These are phyloP conservation scores for Allacma fusca DNA, from an alignment of 2,888 invertebrate species.

Conservation along the genomic window DNA sequence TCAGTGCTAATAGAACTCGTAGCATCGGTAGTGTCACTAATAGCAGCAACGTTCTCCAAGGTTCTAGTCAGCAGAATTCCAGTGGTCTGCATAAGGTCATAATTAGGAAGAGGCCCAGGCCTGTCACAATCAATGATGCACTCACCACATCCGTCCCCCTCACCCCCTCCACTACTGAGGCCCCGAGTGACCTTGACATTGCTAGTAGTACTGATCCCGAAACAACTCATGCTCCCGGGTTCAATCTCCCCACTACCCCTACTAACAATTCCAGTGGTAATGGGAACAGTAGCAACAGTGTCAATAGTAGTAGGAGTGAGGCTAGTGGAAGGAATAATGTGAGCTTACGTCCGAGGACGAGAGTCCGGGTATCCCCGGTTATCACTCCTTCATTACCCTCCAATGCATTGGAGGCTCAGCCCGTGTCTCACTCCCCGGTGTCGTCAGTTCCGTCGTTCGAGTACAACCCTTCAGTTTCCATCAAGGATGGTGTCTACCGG, in stretches of 20 bases:
- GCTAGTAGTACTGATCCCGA: background rate
- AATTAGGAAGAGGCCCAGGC: conserved; percentile 45
- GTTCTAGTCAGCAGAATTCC: conserved; percentile 47
- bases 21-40: conserved; percentile 24
- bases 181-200: background rate
- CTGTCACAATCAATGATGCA: conserved; percentile 43
- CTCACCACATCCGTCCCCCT: background rate
- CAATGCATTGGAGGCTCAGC: conserved; percentile 11
- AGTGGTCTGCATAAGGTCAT: conserved; percentile 41
- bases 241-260: background rate
- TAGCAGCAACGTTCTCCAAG: background rate
- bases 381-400: background rate
- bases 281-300: background rate
- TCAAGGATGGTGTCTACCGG: conserved; percentile 46
- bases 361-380: background rate
- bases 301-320: background rate
- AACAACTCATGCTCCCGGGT: background rate
- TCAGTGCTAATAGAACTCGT: conserved; percentile 8
- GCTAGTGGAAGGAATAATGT: too few species aligned
- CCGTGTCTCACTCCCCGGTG: conserved; percentile 33
- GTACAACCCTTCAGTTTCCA: conserved; percentile 41
- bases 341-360: background rate
- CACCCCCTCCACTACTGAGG: conserved; percentile 17
- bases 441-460: conserved; percentile 50
- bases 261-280: background rate